Evolutionary conservation across 2,113 vertebrate genomes (phyloP).

Genomic region (Pterocles burchelli): DNA sequence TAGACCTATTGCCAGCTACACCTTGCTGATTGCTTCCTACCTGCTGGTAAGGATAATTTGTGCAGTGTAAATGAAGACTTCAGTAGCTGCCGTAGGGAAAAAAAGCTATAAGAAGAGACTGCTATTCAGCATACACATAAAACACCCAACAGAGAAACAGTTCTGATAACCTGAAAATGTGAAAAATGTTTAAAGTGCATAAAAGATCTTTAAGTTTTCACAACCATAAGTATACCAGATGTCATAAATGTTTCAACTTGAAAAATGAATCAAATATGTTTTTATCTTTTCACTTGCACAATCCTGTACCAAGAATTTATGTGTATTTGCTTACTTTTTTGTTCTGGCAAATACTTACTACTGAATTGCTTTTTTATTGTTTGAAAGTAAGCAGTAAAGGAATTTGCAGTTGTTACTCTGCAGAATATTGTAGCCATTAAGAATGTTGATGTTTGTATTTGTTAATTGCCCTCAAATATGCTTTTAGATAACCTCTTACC

Average conservation of each 20-base stretch:
- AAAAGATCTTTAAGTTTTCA: neutral
- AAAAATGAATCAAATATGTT: neutral
- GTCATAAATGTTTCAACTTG: neutral
- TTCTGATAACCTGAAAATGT: neutral
- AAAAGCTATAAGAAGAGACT: constrained; percentile 22
- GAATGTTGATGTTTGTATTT: neutral
- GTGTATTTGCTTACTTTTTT: neutral
- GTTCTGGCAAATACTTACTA: neutral
- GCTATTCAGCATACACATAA: neutral
- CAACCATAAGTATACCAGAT: neutral
- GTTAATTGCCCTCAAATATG: neutral
- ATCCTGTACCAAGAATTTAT: neutral
- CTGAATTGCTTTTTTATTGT: neutral
- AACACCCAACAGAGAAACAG: constrained; percentile 18
- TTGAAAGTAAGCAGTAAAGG: neutral
- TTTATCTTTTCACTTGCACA: neutral
- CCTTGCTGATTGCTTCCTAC: constrained; percentile 68
- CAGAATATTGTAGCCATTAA: neutral
- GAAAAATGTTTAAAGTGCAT: neutral
- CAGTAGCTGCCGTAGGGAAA: constrained; percentile 20
- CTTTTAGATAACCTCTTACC: neutral
- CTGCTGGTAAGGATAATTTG: constrained; percentile 73
- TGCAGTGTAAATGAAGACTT: constrained; percentile 73
- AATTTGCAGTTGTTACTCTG: neutral
- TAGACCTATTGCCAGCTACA: constrained; percentile 63